Conservation (phyloP, 2,113 vertebrate genomes). For the Oceanites oceanicus region DNA sequence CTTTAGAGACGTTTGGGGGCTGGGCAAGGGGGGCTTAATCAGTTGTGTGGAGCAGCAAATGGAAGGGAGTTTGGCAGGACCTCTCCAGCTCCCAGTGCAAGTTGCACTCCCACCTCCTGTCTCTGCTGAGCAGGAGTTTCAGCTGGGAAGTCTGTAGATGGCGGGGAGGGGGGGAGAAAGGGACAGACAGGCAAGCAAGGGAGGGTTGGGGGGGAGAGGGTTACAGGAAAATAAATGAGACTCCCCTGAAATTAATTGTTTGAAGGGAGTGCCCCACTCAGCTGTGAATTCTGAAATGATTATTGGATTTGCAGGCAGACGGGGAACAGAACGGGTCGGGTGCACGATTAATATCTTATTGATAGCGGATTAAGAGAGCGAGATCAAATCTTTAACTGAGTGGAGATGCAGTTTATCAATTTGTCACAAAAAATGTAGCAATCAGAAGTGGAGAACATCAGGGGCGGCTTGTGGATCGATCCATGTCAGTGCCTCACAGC, state of each 20-base stretch:
- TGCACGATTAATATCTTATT: constrained; percentile 78
- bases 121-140: not conserved
- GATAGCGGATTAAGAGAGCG: constrained; percentile 76
- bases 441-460: constrained; percentile 64
- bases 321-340: constrained; percentile 65
- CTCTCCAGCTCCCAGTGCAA: not conserved
- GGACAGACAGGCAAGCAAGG: not conserved
- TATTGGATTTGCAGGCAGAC: constrained; percentile 77
- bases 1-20: not conserved
- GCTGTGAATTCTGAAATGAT: constrained; percentile 79
- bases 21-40: not conserved
- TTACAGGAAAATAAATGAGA: constrained; percentile 72
- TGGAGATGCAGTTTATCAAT: constrained; percentile 81
- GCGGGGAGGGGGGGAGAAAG: not conserved
- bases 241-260: constrained; percentile 73
- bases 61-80: not conserved
- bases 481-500: not conserved
- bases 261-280: constrained; percentile 70
- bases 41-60: not conserved
- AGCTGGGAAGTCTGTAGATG: not conserved
- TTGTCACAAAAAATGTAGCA: constrained; percentile 78
- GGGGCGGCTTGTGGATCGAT: constrained; percentile 45
- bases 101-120: not conserved
- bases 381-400: constrained; percentile 79
- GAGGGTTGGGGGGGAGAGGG: not conserved